phyloP scores from a whole-genome alignment of 2,888 invertebrate species.

The Hybos culiciformis region DNA sequence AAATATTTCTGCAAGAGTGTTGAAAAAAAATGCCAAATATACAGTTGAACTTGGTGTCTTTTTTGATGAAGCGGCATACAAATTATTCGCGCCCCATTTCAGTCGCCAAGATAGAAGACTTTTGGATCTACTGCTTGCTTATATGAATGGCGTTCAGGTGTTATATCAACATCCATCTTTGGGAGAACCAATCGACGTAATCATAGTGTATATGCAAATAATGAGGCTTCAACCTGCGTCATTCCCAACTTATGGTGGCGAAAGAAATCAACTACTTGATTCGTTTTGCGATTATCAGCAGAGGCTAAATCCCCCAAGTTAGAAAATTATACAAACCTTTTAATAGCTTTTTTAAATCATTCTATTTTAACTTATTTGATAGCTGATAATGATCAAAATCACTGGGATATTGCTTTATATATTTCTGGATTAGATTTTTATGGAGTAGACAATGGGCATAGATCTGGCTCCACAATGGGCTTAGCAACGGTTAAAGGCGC shows the following conservation, averaged over 20 bases:
- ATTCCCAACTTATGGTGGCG: conserved; percentile 50
- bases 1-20: conserved; percentile 18
- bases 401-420: conserved; percentile 70
- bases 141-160: conserved; percentile 66
- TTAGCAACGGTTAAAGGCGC: conserved; percentile 68
- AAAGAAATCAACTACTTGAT: conserved; percentile 52
- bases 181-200: conserved; percentile 49
- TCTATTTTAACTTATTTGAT: no score
- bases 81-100: conserved; percentile 53
- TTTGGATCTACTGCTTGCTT: conserved; percentile 62
- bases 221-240: conserved; percentile 49
- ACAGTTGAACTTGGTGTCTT: conserved; percentile 61
- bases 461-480: conserved; percentile 65
- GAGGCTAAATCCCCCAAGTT: conserved; percentile 47
- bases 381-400: conserved; percentile 51
- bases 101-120: conserved; percentile 50
- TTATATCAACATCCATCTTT: conserved; percentile 63
- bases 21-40: conserved; percentile 25
- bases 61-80: conserved; percentile 60
- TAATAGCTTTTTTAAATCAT: no score
- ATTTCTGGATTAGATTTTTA: conserved; percentile 47
- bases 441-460: conserved; percentile 49
- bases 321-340: no score
- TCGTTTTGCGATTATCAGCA: conserved; percentile 61
- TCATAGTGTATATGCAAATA: conserved; percentile 55